Evolutionary conservation across 2,888 invertebrate genomes (phyloP).

Genomic region (Therioaphis trifolii): DNA sequence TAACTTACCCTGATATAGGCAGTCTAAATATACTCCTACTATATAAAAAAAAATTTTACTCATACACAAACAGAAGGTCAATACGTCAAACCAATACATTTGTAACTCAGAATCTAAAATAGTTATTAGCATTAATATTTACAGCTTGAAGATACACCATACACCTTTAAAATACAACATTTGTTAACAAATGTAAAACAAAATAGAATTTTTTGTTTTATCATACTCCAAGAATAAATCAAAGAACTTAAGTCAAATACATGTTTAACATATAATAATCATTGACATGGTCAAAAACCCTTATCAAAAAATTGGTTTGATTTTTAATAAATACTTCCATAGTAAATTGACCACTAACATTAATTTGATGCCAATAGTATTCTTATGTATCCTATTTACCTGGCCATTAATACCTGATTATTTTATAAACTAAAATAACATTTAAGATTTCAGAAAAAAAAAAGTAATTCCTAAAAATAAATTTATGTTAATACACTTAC

Average conservation of each 20-base stretch:
- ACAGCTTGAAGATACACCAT: too few species aligned
- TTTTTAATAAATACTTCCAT: slow-evolving; percentile 11
- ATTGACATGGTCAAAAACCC: slow-evolving; percentile 63
- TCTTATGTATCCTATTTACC: slow-evolving; percentile 15
- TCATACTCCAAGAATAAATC: neutral
- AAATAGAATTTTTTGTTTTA: neutral
- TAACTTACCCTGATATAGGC: too few species aligned
- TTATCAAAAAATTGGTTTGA: slow-evolving; percentile 15
- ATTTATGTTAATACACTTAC: slow-evolving; percentile 56
- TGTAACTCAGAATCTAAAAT: too few species aligned
- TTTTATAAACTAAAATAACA: neutral
- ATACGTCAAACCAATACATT: too few species aligned
- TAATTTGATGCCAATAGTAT: neutral
- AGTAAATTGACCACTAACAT: slow-evolving; percentile 9
- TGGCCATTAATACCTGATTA: slow-evolving; percentile 6
- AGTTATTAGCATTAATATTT: too few species aligned
- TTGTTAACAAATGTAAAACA: neutral
- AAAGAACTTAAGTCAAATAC: neutral
- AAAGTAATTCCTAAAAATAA: neutral
- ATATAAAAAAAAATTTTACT: too few species aligned
- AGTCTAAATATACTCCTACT: too few species aligned
- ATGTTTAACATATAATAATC: neutral
- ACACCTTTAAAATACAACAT: neutral
- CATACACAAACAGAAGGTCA: too few species aligned
- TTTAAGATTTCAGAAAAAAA: neutral